Evolutionary conservation across 2,888 invertebrate species (phyloP), one percentile per base, ranked within the genome.

Genomic region (Apocheima hispidaria): DNA sequence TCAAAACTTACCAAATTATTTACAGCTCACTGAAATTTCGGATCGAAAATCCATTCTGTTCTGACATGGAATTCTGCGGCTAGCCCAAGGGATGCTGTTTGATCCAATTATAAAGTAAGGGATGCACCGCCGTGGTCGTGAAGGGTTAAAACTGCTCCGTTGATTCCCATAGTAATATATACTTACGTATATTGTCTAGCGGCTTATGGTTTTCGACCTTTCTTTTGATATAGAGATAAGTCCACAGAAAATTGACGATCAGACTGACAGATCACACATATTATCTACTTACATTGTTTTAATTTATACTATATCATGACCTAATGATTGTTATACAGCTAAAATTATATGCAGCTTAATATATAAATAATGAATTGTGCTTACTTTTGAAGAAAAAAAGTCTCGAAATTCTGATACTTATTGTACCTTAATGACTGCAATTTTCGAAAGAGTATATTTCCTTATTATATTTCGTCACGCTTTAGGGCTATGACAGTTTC

Each of bases 101-200:
- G 58, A 52, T 40, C 58, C 38, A 59, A 52, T 51, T 59, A 52
- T 38, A 40, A 23, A 44, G 14, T 26, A 33, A 51, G 46, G 44
- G 36, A 20, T 52, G 58, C 52, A 52, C 48, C 46, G 26, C 30
- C 28, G 38, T 23, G 43, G 53, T 41, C 21, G 14, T 23, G 26
- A 38, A 43, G 20, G 43, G 53, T 33, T 41, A 6, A 28, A 26
- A 1, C 40, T 30, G n/a, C 41, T 26, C 12, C 28, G 10, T 10
- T 10, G 2, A 16, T 23, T 9, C 14, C 30, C 12, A 46, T 14
- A 49, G 3, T 4, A 23, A 7, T 23, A 4, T 21, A 16, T n/a
- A 26, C 1, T 12, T 26, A 23, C n/a, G 12, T 43, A 23, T 14
- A 43, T 23, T 5, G 2, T 38, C 7, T 18, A 18, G 16, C 38